Evolutionary conservation across 2,888 invertebrate genomes (phyloP).

Genomic region (Apomyelois bistriatella): DNA sequence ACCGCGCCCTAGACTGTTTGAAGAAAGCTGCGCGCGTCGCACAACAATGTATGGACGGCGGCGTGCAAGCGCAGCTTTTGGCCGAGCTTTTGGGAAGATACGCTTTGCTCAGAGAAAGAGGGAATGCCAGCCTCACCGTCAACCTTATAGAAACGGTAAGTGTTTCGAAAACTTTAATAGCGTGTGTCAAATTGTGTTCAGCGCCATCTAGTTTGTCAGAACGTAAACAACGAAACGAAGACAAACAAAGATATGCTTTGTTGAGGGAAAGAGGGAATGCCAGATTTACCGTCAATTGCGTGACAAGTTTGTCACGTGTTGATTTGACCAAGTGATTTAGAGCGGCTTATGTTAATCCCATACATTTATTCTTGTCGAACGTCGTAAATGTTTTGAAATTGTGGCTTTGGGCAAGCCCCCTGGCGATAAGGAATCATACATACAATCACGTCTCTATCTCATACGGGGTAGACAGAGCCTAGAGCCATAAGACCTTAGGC

Average conservation of each 20-base stretch:
- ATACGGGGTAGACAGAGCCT: no score
- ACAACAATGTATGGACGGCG: slow-evolving; percentile 98
- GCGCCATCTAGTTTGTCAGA: background rate
- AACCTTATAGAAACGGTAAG: slow-evolving; percentile 78
- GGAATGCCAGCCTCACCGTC: slow-evolving; percentile 82
- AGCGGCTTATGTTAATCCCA: no score
- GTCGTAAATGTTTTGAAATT: no score
- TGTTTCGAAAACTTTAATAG: slow-evolving; percentile 6
- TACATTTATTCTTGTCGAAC: no score
- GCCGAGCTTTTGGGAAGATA: slow-evolving; percentile 97
- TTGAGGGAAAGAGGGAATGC: slow-evolving; percentile 94
- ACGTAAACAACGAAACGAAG: slow-evolving; percentile 88
- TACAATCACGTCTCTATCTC: no score
- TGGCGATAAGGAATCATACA: no score
- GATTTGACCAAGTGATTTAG: no score
- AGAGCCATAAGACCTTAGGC: no score
- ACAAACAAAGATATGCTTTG: slow-evolving; percentile 94
- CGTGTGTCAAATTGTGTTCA: background rate
- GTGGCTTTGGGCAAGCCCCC: no score
- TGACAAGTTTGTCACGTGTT: no score
- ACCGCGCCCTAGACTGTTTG: slow-evolving; percentile 95
- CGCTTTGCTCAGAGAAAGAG: slow-evolving; percentile 94
- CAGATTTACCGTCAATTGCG: no score
- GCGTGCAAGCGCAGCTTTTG: slow-evolving; percentile 97
- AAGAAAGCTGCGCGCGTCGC: slow-evolving; percentile 97